phyloP scores from a whole-genome alignment of 2,113 vertebrate genomes.

The Anarhynchus alexandrinus region DNA sequence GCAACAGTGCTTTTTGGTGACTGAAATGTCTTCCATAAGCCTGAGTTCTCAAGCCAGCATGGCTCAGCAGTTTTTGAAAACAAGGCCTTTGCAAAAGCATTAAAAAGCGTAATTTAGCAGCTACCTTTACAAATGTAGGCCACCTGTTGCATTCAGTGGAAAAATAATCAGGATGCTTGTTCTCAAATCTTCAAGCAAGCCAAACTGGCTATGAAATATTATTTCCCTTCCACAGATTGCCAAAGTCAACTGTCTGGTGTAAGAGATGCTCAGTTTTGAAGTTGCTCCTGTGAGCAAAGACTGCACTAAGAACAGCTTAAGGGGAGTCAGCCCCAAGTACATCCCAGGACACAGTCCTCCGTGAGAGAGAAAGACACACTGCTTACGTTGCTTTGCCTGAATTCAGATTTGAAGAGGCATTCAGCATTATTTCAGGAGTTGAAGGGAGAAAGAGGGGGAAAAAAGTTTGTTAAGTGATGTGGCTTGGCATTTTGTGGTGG shows the following conservation, averaged over 20 bases:
- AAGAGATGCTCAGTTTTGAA: background rate
- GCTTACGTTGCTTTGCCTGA: background rate
- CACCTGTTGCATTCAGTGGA: background rate
- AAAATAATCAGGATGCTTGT: background rate
- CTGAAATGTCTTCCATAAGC: background rate
- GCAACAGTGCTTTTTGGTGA: background rate
- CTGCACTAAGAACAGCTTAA: background rate
- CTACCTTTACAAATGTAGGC: background rate
- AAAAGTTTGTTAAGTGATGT: background rate
- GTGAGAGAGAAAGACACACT: fast-evolving
- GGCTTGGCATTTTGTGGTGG: background rate
- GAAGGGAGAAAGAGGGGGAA: background rate
- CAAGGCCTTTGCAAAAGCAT: background rate
- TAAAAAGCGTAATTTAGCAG: background rate
- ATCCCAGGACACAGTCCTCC: background rate
- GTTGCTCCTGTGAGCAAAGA: background rate
- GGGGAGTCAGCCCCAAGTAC: background rate
- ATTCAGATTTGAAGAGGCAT: background rate
- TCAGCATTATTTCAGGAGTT: background rate
- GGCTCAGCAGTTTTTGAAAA: background rate
- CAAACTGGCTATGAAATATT: background rate
- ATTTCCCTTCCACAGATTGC: background rate
- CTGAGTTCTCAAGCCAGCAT: background rate
- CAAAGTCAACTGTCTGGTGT: background rate
- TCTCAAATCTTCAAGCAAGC: background rate